Evolutionary conservation across 2,888 invertebrate species (phyloP), one percentile per base, ranked within the genome.

Genomic region (Brachypterus glaber): DNA sequence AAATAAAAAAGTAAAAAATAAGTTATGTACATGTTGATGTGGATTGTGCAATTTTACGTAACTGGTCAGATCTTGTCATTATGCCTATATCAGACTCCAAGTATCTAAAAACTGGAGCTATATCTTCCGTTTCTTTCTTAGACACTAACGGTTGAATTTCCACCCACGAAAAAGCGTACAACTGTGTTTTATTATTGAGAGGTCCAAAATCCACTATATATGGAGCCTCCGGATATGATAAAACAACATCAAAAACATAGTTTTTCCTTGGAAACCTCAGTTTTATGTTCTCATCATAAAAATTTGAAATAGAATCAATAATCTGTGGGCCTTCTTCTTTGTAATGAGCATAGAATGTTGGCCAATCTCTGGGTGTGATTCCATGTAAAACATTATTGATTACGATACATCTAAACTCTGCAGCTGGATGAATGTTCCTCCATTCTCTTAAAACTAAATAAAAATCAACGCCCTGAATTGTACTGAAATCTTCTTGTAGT

Each of bases 311-410:
- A 12, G 37, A 52, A 34, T 55, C 48, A 39, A 63, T 59, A 39
- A 63, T 60, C 32, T 50, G 43, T 4, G 51, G 51, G 7, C 61
- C 60, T 32, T 63, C 63, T 37, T 59, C 59, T 26, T 55, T 54
- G 39, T 53, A 63, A 47, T 64, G 62, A 2, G 51, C 55, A 50
- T 63, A 63, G 46, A 49, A 64, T 26, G 59, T 59, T 4, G 63
- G 64, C 63, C 63, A 64, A 46, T 64, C 64, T 41, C 63, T 53
- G 3, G 62, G 58, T 15, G 61, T 62, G 16, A 64, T 63, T 21
- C 58, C 58, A 44, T 59, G 46, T 29, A 64, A 47, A 7, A 57
- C 43, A 42, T 60, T 60, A 43, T 62, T 60, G 4, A 63, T 49
- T 15, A 64, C 59, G 45, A 64, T 62, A 45, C 63, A 62, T 11